Evolutionary conservation across 1,140 invertebrate species (phyloP), one percentile per base, ranked within the genome.

Genomic region (Bombus difficillimus): DNA sequence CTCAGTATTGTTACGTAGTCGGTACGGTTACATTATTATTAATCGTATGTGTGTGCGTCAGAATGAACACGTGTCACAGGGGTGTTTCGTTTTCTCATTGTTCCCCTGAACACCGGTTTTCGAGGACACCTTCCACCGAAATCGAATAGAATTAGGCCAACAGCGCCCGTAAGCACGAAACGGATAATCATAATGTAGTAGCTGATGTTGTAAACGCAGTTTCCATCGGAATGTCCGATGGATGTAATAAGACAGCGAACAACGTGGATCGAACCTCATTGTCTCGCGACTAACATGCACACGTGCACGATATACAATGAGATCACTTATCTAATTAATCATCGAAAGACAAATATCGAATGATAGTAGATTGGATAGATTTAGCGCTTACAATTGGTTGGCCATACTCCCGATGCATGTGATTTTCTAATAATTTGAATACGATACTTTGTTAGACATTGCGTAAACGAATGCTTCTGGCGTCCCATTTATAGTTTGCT

Each of bases 71-170:
- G 37, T 34, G 74, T 83, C 32, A 10, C 25, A 28, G 13, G 22
- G 34, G 18, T 25, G 37, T n/a, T 25, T 8, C 34, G 34, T 68
- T 68, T 6, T 43, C 25, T 59, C 66, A 32, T n/a, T n/a, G n/a
- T 15, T 22, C 57, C 34, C 62, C 41, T 59, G 37, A 64, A 53
- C n/a, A 37, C 18, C 37, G 34, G 12, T 37, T 74, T 85, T 85
- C 84, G 84, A 85, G 79, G 34, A 81, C 84, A 85, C 71, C 79
- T 83, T 86, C 62, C 73, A 86, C 81, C 66, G 81, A 83, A 72
- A 83, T 72, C 43, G 32, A 71, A n/a, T 79, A 79, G 76, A 85
- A 9, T 53, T 37, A 72, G 43, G 4, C 9, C 9, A 22, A 39
- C 39, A 53, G 28, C 37, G 12, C 13, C 18, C 22, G 3, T 5